Percentiles rank a stretch among this genome's conserved stretches.
phyloP scores from a whole-genome alignment of 2,888 invertebrate genomes.

The Rhingia campestris region DNA sequence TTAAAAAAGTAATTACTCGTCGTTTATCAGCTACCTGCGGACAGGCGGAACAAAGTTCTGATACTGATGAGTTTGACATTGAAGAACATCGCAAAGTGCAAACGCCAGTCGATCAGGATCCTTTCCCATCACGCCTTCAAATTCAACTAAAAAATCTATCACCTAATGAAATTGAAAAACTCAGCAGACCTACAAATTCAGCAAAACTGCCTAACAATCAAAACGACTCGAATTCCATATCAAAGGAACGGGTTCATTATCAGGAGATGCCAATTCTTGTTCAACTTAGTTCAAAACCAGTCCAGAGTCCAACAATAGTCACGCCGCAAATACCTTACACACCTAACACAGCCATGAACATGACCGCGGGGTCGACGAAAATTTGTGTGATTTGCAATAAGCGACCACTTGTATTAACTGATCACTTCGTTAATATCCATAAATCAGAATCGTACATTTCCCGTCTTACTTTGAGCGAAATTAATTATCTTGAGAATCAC shows the following conservation, averaged over 20 bases:
- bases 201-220: not conserved
- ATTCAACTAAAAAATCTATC: conserved; percentile 31
- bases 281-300: conserved; percentile 30
- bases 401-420: conserved; percentile 75
- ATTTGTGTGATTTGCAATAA: conserved; percentile 75
- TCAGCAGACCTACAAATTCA: not conserved
- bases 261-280: conserved; percentile 35
- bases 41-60: not conserved
- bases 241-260: not conserved
- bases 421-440: conserved; percentile 76
- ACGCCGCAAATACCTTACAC: not conserved
- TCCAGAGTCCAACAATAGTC: not conserved
- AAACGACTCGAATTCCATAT: not conserved
- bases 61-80: not conserved
- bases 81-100: not conserved
- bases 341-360: conserved; percentile 73
- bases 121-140: not conserved
- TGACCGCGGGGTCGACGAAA: conserved; percentile 73
- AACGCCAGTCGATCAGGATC: conserved; percentile 11
- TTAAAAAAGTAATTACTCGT: conserved; percentile 27
- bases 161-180: conserved; percentile 15
- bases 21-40: conserved; percentile 22
- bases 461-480: conserved; percentile 68
- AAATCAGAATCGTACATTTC: conserved; percentile 77
- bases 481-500: conserved; percentile 73